Percentiles rank a stretch among this genome's conserved stretches.
phyloP scores from a whole-genome alignment of 2,797 vertebrate species.

The Bradypodion ventrale region DNA sequence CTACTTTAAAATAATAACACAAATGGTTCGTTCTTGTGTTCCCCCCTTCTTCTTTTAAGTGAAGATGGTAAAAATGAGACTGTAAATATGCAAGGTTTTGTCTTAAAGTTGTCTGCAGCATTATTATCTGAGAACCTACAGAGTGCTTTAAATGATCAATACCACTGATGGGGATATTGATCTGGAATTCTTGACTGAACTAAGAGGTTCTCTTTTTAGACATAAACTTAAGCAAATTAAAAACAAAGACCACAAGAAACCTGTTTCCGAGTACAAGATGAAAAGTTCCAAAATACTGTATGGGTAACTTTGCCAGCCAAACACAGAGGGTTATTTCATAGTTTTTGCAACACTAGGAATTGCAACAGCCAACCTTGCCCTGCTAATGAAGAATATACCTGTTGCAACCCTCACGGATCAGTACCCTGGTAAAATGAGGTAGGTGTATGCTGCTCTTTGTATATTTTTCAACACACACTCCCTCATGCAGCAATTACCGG shows the following conservation, averaged over 20 bases:
- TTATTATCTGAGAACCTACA: constrained; percentile 37
- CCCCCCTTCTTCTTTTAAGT: constrained; percentile 10
- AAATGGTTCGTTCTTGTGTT: constrained; percentile 28
- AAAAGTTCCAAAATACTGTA: background rate
- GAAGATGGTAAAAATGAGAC: constrained; percentile 37
- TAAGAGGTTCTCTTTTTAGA: constrained; percentile 13
- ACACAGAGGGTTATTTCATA: background rate
- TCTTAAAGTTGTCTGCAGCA: constrained; percentile 39
- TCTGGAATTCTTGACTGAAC: background rate
- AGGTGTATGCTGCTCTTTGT: too few relatives aligned
- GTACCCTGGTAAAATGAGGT: too few relatives aligned
- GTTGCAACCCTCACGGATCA: too few relatives aligned
- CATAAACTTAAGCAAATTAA: background rate
- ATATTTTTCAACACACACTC: too few relatives aligned
- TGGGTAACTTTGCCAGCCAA: background rate
- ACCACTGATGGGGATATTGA: constrained; percentile 20
- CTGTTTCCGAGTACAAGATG: background rate
- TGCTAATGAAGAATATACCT: background rate
- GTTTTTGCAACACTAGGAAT: background rate
- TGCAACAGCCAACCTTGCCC: background rate
- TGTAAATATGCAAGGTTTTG: constrained; percentile 40
- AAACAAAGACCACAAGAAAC: background rate
- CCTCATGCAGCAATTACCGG: too few relatives aligned
- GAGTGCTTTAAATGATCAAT: constrained; percentile 29
- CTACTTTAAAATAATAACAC: background rate